Evolutionary conservation across 1,140 invertebrate species (phyloP).

Genomic region (Panagrolaimus sp.): DNA sequence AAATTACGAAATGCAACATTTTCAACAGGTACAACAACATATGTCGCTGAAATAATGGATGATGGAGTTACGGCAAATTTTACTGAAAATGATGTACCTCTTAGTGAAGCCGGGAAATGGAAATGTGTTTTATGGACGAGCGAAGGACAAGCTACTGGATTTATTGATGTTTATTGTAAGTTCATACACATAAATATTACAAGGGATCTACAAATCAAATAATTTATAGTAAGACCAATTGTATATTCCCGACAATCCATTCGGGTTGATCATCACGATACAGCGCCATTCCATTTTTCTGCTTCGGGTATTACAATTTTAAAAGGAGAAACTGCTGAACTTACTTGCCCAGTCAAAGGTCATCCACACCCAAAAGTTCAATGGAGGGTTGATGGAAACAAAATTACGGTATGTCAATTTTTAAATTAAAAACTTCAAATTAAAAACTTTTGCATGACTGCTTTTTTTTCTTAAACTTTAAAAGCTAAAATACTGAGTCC

Average conservation of each 20-base stretch:
- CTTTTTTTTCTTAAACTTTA: too few species aligned
- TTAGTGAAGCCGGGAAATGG: slow-evolving; percentile 31
- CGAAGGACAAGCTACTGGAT: slow-evolving; percentile 20
- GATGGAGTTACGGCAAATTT: slow-evolving; percentile 13
- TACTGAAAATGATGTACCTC: slow-evolving; percentile 9
- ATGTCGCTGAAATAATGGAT: background rate
- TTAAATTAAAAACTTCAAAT: background rate
- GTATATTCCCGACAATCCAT: slow-evolving; percentile 28
- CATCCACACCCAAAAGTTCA: slow-evolving; percentile 25
- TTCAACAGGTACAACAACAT: background rate
- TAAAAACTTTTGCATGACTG: background rate
- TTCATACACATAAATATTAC: background rate
- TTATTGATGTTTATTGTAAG: slow-evolving; percentile 26
- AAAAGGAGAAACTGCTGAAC: slow-evolving; percentile 20
- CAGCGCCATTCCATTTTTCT: slow-evolving; percentile 27
- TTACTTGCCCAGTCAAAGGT: slow-evolving; percentile 29
- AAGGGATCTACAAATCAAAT: too few species aligned
- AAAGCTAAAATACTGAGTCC: too few species aligned
- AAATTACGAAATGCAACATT: slow-evolving; percentile 4
- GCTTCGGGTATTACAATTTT: slow-evolving; percentile 23
- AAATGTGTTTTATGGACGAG: slow-evolving; percentile 23
- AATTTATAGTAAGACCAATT: slow-evolving; percentile 27
- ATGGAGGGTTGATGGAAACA: slow-evolving; percentile 20
- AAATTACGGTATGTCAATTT: slow-evolving; percentile 13
- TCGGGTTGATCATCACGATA: slow-evolving; percentile 28